phyloP scores from a whole-genome alignment of 2,113 vertebrate genomes.

The Salvelinus alpinus region DNA sequence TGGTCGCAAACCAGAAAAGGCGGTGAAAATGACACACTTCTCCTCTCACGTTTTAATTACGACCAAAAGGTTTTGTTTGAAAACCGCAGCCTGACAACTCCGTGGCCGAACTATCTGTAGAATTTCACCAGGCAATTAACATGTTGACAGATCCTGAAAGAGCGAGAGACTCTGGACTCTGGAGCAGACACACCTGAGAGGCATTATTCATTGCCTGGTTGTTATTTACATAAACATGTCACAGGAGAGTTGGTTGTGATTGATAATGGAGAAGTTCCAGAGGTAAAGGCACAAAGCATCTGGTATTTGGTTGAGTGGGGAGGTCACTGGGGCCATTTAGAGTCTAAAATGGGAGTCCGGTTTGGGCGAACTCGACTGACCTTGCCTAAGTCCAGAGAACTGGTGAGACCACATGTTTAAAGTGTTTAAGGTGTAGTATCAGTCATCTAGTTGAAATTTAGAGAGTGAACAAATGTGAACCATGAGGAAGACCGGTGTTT shows the following conservation, averaged over 20 bases:
- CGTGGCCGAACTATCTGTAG: too few relatives aligned
- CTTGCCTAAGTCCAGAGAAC: background rate
- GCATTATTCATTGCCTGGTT: conserved; percentile 25
- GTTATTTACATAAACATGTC: conserved; percentile 41
- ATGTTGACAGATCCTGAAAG: conserved; percentile 14
- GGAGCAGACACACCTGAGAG: conserved; percentile 10
- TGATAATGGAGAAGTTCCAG: conserved; percentile 13
- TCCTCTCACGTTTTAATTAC: too few relatives aligned
- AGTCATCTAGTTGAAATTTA: too few relatives aligned
- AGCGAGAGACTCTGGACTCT: background rate
- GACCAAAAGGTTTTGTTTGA: too few relatives aligned
- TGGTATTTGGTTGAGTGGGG: conserved; percentile 12
- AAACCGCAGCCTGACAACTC: too few relatives aligned
- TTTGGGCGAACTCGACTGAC: background rate
- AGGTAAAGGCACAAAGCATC: conserved; percentile 16
- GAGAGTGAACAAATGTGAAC: too few relatives aligned
- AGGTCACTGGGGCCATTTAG: conserved; percentile 17
- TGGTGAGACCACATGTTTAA: background rate
- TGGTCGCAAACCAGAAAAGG: too few relatives aligned
- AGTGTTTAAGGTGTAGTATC: too few relatives aligned
- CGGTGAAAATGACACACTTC: too few relatives aligned
- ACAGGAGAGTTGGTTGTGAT: conserved; percentile 14
- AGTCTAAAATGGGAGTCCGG: background rate
- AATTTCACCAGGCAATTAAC: background rate
- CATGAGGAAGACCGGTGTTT: too few relatives aligned